phyloP scores from a whole-genome alignment of 2,113 vertebrate species.

The Fulica atra region DNA sequence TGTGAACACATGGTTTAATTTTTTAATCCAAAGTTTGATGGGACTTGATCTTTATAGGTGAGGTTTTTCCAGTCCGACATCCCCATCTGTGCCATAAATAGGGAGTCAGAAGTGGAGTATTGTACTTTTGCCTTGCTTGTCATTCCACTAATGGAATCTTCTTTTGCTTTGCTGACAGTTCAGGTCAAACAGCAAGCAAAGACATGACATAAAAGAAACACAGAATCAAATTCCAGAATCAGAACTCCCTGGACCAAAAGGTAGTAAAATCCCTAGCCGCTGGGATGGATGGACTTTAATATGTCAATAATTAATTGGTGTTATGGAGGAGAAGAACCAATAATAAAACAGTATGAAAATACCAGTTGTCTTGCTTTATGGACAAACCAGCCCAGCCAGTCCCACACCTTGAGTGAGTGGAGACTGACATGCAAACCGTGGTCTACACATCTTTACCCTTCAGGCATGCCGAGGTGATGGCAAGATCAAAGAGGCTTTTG shows the following conservation, averaged over 20 bases:
- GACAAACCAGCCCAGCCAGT: background rate
- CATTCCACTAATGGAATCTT: background rate
- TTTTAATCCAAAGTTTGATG: background rate
- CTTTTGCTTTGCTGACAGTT: background rate
- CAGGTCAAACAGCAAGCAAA: background rate
- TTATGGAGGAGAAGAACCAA: background rate
- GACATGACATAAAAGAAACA: background rate
- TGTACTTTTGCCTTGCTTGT: background rate
- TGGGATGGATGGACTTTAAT: background rate
- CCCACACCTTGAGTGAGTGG: constrained; percentile 61
- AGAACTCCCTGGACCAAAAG: background rate
- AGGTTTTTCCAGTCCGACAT: background rate
- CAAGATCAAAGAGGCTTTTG: constrained; percentile 70
- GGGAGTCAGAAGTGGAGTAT: background rate
- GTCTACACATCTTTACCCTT: constrained; percentile 64
- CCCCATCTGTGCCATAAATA: background rate
- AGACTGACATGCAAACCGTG: constrained; percentile 44
- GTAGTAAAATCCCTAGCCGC: background rate
- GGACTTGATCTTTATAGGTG: background rate
- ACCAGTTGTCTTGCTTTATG: background rate
- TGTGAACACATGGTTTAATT: background rate
- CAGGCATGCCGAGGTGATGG: constrained; percentile 54
- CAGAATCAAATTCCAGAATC: background rate
- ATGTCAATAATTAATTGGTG: background rate
- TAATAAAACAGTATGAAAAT: background rate